Conservation (phyloP, 2,888 invertebrate genomes). For the Drosophila vallismaia region DNA sequence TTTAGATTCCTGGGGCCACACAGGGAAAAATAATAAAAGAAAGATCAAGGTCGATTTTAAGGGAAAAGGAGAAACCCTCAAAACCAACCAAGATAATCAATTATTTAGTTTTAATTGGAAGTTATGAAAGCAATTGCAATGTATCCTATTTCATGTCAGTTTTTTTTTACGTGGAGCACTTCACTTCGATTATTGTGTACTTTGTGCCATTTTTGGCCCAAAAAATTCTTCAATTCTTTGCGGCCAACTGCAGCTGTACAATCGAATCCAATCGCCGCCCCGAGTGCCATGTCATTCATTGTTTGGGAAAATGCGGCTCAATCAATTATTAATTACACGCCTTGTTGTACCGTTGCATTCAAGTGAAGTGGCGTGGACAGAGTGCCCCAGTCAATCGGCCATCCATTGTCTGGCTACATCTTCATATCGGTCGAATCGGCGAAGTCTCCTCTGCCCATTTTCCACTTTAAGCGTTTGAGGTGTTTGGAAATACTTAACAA, state of each 20-base stretch:
- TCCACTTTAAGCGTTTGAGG: conserved; percentile 40
- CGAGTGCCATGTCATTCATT: conserved; percentile 54
- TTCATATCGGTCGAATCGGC: conserved; percentile 48
- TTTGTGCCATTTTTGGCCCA: conserved; percentile 65
- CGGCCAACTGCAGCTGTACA: conserved; percentile 12
- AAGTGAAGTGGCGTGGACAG: conserved; percentile 11
- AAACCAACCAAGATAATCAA: too few species aligned
- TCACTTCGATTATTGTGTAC: conserved; percentile 45
- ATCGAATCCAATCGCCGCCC: conserved; percentile 20
- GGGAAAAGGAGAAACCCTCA: too few species aligned
- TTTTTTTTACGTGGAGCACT: conserved; percentile 1
- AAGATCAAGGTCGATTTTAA: background rate
- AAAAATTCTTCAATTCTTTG: conserved; percentile 12
- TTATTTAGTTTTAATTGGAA: too few species aligned
- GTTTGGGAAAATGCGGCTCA: conserved; percentile 54
- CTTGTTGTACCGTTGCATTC: conserved; percentile 56
- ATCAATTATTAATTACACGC: conserved; percentile 80
- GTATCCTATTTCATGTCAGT: background rate
- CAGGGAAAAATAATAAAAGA: background rate
- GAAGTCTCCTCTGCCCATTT: conserved; percentile 42
- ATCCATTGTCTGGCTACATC: conserved; percentile 70
- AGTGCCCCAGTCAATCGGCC: conserved; percentile 44
- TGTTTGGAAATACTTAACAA: conserved; percentile 78
- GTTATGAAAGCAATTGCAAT: too few species aligned
- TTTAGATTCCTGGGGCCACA: conserved; percentile 7